Evolutionary conservation across 2,797 vertebrate species (phyloP).

Genomic region (Gambusia yucatana): DNA sequence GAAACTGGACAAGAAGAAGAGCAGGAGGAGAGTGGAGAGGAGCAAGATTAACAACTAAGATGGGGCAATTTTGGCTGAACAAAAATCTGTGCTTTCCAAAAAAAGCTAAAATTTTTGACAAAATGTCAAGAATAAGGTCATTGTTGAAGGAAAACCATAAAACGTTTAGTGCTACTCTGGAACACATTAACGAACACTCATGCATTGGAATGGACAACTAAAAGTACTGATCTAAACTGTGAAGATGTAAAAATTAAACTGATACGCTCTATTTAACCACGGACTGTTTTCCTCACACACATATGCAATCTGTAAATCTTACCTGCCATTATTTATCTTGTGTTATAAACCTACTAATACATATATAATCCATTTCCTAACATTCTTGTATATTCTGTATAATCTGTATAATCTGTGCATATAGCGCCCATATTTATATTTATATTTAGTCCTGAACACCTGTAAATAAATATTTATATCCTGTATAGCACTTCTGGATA

Average conservation of each 20-base stretch:
- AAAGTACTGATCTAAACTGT: neutral
- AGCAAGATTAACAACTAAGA: neutral
- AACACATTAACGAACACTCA: neutral
- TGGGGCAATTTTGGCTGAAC: neutral
- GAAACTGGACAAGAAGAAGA: neutral
- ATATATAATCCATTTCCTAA: no score
- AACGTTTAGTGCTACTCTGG: neutral
- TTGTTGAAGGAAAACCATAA: neutral
- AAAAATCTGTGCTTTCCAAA: neutral
- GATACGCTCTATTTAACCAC: neutral
- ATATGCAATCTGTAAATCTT: no score
- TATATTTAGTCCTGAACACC: no score
- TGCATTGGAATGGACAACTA: neutral
- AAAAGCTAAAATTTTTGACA: neutral
- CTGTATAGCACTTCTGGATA: no score
- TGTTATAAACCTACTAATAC: no score
- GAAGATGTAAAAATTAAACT: neutral
- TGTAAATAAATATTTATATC: no score
- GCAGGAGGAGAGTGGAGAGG: neutral
- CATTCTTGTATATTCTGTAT: no score
- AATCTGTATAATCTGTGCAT: no score
- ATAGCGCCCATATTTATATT: no score
- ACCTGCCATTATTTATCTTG: no score
- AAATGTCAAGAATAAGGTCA: neutral
- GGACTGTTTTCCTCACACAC: no score